Evolutionary conservation across 1,140 invertebrate genomes (phyloP), one percentile per base, ranked within the genome.

Genomic region (Hypothenemus hampei): DNA sequence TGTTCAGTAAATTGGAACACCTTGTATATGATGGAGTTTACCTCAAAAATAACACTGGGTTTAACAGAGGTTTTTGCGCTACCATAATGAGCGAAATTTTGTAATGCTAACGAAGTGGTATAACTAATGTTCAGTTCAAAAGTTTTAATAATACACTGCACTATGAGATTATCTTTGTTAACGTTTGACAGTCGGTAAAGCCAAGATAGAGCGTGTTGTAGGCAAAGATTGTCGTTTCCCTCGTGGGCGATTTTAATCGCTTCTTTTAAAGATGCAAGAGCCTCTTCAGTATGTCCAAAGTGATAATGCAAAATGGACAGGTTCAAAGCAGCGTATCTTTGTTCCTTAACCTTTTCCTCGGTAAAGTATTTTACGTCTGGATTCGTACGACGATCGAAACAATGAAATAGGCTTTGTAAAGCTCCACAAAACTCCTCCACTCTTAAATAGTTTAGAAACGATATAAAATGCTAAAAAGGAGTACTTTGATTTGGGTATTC

Each of bases 261-360:
- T 76, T 94, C 91, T 64, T 84, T 84, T 11, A 94, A 75, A 21
- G 88, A 86, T 48, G 80, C 78, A 62, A 88, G 72, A 0, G 90
- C 87, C 65, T 91, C 83, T 51, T 84, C 75, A 58, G 83, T 89
- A 62, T 93, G 89, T 8, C 84, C 84, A 73, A 95, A 93, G 60
- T 87, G 81, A 33, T 85, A 86, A 72, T 93, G 89, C 53, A 95
- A 76, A 20, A 90, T 85, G 2, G 91, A 90, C 52, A 95, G 74
- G 73, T 95, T 95, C 1, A 95, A 74, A 21, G 91, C 89, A 10
- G 92, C 91, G 73, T 92, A 95, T 65, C 92, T 78, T 65, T 87
- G 89, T 46, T 83, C 83, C 69, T 84, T 83, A n/a, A 29, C 6
- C 68, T 82, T 83, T 57, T 89, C 85, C 58, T 84, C 81, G 55